Conservation (phyloP, 2,113 vertebrate species). For the Dolichotis patagonum region DNA sequence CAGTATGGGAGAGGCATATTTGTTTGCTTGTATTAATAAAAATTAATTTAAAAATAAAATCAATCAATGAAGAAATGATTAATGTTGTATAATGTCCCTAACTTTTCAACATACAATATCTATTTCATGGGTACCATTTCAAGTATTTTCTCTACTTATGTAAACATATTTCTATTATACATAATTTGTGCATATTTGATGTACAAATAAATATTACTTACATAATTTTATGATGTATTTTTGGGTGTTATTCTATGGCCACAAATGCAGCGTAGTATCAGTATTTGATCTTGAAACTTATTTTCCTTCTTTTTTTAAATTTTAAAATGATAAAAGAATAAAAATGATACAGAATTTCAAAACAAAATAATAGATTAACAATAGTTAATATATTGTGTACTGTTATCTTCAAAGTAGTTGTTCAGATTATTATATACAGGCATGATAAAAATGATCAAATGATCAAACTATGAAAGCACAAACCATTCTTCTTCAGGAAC, state of each 20-base stretch:
- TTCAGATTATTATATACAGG: too few species aligned
- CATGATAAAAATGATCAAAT: too few species aligned
- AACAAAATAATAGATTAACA: too few species aligned
- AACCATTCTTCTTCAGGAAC: too few species aligned
- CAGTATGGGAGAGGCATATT: neutral
- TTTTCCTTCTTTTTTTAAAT: neutral
- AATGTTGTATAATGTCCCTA: slow-evolving; percentile 5
- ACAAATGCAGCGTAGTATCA: neutral
- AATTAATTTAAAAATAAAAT: slow-evolving; percentile 30
- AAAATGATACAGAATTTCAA: too few species aligned
- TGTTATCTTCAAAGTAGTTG: too few species aligned
- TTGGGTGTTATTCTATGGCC: neutral
- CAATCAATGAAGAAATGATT: slow-evolving; percentile 22
- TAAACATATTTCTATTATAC: neutral
- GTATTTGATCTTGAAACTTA: neutral
- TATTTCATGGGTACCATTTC: slow-evolving; percentile 1
- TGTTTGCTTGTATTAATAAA: neutral
- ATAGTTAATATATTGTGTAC: too few species aligned
- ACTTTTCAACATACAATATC: neutral
- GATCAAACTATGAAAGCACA: too few species aligned
- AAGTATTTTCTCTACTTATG: neutral
- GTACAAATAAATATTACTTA: neutral
- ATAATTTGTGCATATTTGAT: neutral
- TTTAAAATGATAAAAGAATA: too few species aligned
- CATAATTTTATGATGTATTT: neutral